Evolutionary conservation across 2,797 vertebrate genomes (phyloP), one percentile per base, ranked within the genome.

Genomic region (Sebastes diaconus): DNA sequence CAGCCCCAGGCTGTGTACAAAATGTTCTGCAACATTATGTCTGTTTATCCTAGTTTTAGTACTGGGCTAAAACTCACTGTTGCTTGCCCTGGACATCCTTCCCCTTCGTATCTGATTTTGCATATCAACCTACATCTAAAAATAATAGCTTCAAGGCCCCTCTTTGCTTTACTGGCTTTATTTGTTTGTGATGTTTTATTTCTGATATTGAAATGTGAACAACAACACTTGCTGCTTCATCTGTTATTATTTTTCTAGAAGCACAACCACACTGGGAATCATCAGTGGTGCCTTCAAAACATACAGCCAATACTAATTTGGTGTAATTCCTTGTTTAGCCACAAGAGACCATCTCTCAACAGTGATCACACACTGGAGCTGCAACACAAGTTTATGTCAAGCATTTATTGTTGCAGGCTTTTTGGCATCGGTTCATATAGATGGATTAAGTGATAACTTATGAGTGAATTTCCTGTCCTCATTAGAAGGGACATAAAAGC

Each of bases 401-500:
- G 29, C 69, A 63, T 78, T 76, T 54, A 54, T n/a, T 25, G 3
- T 32, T 66, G 18, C 13, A 67, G 60, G 68, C n/a, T 68, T 34
- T 86, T 77, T 69, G 54, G 70, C 79, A 52, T 29, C 3, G 6
- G 42, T 67, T 63, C 54, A 68, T 68, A 39, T 12, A 20, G 16
- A 74, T 52, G 74, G 58, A 71, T 75, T 55, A 69, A 79, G 61
- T 29, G 68, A 75, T 55, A 54, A 68, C 24, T 55, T 42, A 61
- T 57, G 13, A 65, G 58, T 52, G 39, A 59, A 84, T 92, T 87
- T 91, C 76, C 80, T 88, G 65, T 80, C 67, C 76, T 89, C 85
- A 85, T 88, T 87, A 90, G 64, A 87, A 86, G 82, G 78, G 79
- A 85, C 84, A 93, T 93, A 84, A 94, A 94, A 90, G 89, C 83